Evolutionary conservation across 2,113 vertebrate genomes (phyloP).

Genomic region (Strix uralensis): DNA sequence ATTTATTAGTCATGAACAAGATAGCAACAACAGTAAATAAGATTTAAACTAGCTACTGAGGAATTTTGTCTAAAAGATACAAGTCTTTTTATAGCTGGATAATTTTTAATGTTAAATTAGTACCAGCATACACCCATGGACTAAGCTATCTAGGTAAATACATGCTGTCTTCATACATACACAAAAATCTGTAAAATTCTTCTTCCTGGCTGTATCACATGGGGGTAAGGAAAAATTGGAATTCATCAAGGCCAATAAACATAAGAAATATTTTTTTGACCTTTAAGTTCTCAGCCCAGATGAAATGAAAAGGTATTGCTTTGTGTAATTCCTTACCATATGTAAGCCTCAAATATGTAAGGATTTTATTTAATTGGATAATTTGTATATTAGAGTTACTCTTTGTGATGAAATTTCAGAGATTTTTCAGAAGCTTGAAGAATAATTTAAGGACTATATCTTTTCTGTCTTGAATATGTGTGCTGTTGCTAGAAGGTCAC

Average conservation of each 20-base stretch:
- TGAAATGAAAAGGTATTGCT: neutral
- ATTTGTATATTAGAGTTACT: neutral
- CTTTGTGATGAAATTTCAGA: neutral
- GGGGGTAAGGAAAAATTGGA: neutral
- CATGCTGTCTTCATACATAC: neutral
- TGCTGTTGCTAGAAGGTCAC: neutral
- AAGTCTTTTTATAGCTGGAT: neutral
- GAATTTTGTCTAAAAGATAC: neutral
- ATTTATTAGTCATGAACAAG: constrained; percentile 48
- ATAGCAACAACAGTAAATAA: constrained; percentile 32
- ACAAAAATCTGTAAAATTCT: neutral
- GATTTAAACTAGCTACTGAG: constrained; percentile 19
- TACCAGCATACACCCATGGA: neutral
- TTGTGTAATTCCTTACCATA: neutral
- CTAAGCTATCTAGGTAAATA: neutral
- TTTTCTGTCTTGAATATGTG: neutral
- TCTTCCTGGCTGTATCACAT: neutral
- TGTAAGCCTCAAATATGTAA: neutral
- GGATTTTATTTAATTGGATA: constrained; percentile 8
- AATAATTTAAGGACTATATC: neutral
- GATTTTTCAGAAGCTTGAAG: neutral
- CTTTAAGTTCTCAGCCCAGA: neutral
- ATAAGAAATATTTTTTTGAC: neutral
- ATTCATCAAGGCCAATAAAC: neutral
- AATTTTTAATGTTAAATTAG: constrained; percentile 7